These are phyloP conservation scores for Hycleus phaleratus DNA, from an alignment of 1,140 invertebrate genomes.

Conservation along the genomic window DNA sequence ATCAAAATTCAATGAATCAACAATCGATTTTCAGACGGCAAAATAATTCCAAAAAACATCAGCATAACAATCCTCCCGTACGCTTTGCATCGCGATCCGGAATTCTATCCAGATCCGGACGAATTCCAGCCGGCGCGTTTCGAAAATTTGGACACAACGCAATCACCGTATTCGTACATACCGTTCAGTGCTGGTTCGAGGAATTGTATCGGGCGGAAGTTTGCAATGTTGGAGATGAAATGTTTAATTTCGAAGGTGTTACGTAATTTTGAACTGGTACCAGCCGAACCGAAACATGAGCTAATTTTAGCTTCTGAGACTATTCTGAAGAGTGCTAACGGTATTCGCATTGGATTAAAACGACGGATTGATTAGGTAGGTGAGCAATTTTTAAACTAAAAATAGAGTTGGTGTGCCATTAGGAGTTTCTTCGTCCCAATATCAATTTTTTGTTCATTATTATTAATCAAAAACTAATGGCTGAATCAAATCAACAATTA, in stretches of 20 bases:
- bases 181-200: constrained; percentile 70
- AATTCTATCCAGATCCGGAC: constrained; percentile 61
- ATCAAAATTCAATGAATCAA: neutral
- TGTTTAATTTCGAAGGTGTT: constrained; percentile 57
- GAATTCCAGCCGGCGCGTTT: constrained; percentile 73
- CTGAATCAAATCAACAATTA: too few species aligned
- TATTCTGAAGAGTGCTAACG: constrained; percentile 29
- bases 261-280: constrained; percentile 49
- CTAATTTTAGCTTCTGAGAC: constrained; percentile 34
- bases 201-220: constrained; percentile 71
- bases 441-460: too few species aligned
- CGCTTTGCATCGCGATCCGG: constrained; percentile 58
- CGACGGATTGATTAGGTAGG: too few species aligned
- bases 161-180: constrained; percentile 60
- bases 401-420: too few species aligned
- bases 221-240: constrained; percentile 69
- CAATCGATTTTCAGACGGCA: constrained; percentile 27
- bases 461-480: too few species aligned
- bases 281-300: constrained; percentile 25
- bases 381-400: too few species aligned
- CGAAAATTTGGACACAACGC: constrained; percentile 46
- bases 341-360: too few species aligned
- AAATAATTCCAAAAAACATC: constrained; percentile 47
- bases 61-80: constrained; percentile 46
- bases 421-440: too few species aligned